Evolutionary conservation across 2,797 vertebrate species (phyloP), one percentile per base, ranked within the genome.

Genomic region (Pipistrellus pipistrellus): DNA sequence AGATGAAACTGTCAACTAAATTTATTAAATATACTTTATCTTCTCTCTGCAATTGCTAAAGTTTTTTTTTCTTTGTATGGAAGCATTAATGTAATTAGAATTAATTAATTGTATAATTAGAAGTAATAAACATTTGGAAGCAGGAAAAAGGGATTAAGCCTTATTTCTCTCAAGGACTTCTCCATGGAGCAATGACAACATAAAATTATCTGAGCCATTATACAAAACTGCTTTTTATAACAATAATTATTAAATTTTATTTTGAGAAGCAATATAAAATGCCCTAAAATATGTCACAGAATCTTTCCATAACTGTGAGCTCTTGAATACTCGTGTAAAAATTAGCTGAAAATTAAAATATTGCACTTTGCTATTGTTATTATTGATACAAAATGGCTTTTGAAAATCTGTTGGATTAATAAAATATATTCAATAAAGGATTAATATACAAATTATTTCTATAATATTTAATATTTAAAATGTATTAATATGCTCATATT

Each of bases 41-140:
- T 92, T 38, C 27, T 51, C 69, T 78, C 41, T 93, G 30, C 38
- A 85, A 85, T 86, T 96, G 78, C 80, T 89, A 69, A 93, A 78
- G 44, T 0, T 0, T 38, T 96, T 96, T 96, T 62, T 30, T 62
- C 95, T 94, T 5, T 38, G 57, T 80, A 94, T 55, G 0, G 3
- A 82, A 89, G 91, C 69, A 97, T 97, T 96, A 97, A 73, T 97
- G 86, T 97, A 97, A 94, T 94, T 96, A 96, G 88, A 94, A 95
- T 53, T 92, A 96, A 88, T 44, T 98, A 97, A 96, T 95, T 93
- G 96, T 96, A 96, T 96, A 93, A 96, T 98, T 96, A 84, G n/a
- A 95, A 96, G 75, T 97, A 98, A 97, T 94, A 95, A 95, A 86
- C 77, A 97, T 96, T 96, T 95, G 88, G 85, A 88, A 90, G 72